A percentile compares a stretch with the other conserved stretches of the same genome.
Evolutionary conservation across 2,113 vertebrate genomes (phyloP).

Genomic region (Engraulis encrasicolus): DNA sequence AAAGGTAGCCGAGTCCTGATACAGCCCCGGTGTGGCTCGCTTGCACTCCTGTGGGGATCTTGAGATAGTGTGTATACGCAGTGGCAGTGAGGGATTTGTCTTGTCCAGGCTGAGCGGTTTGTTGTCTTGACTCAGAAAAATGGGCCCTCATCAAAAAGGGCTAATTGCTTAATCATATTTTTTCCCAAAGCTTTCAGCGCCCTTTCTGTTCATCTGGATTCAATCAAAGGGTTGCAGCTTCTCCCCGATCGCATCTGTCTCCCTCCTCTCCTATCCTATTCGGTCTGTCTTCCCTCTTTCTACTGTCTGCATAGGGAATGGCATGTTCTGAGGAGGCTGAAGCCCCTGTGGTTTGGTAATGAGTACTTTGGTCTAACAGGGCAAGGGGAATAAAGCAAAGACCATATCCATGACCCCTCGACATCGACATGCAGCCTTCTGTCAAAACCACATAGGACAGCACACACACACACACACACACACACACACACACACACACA

Average conservation of each 20-base stretch:
- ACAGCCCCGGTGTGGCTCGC: background rate
- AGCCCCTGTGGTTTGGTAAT: constrained; percentile 72
- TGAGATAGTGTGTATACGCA: too few relatives aligned
- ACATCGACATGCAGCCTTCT: constrained; percentile 31
- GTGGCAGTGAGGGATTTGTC: too few relatives aligned
- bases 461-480: too few relatives aligned
- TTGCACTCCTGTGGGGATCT: too few relatives aligned
- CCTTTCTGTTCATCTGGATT: constrained; percentile 82
- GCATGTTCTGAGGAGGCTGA: constrained; percentile 47
- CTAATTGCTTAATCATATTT: constrained; percentile 78
- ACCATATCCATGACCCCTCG: constrained; percentile 66
- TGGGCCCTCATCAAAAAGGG: constrained; percentile 69
- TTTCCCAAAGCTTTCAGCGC: constrained; percentile 80
- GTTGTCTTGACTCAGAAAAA: constrained; percentile 58
- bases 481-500: background rate
- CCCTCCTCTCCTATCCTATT: constrained; percentile 26
- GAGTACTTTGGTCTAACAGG: constrained; percentile 73
- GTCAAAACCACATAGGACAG: constrained; percentile 62
- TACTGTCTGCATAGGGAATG: constrained; percentile 66
- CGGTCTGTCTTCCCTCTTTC: constrained; percentile 49
- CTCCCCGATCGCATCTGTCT: constrained; percentile 9
- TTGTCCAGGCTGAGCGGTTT: too few relatives aligned
- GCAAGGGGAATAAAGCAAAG: constrained; percentile 47
- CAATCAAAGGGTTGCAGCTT: constrained; percentile 73
- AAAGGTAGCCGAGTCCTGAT: too few relatives aligned